Conservation (phyloP, 2,113 vertebrate genomes). For the Nanorana parkeri region DNA sequence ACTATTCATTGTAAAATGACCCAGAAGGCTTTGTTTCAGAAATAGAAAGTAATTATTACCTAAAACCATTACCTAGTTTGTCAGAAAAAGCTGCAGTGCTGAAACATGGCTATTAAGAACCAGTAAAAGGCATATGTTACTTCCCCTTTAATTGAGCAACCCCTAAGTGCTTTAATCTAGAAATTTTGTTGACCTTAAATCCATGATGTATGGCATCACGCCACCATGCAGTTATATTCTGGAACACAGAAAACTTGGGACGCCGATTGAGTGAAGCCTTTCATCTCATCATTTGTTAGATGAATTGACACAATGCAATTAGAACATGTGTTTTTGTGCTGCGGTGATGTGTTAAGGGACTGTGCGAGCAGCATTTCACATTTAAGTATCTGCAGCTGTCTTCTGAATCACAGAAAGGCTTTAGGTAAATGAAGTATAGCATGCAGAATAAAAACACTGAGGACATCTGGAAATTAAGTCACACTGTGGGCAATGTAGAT, state of each 20-base stretch:
- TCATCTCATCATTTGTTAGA: slow-evolving; percentile 33
- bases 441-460: background rate
- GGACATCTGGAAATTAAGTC: slow-evolving; percentile 54
- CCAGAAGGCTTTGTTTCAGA: no score
- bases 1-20: no score
- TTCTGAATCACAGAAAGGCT: slow-evolving; percentile 9
- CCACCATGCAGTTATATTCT: slow-evolving; percentile 4
- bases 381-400: slow-evolving; percentile 51
- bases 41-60: no score
- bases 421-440: slow-evolving; percentile 17
- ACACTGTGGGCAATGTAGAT: slow-evolving; percentile 33
- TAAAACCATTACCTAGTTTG: no score
- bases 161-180: background rate
- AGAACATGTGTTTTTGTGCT: slow-evolving; percentile 27
- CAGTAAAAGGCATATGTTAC: background rate
- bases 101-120: no score
- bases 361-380: slow-evolving; percentile 26
- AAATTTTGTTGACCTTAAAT: slow-evolving; percentile 2
- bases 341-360: slow-evolving; percentile 22
- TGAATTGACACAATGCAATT: slow-evolving; percentile 33
- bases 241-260: background rate
- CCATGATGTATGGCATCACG: background rate
- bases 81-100: no score
- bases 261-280: slow-evolving; percentile 3
- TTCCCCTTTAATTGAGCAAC: background rate